Conservation (phyloP, 2,888 invertebrate genomes). For the Andricus quercusramuli region DNA sequence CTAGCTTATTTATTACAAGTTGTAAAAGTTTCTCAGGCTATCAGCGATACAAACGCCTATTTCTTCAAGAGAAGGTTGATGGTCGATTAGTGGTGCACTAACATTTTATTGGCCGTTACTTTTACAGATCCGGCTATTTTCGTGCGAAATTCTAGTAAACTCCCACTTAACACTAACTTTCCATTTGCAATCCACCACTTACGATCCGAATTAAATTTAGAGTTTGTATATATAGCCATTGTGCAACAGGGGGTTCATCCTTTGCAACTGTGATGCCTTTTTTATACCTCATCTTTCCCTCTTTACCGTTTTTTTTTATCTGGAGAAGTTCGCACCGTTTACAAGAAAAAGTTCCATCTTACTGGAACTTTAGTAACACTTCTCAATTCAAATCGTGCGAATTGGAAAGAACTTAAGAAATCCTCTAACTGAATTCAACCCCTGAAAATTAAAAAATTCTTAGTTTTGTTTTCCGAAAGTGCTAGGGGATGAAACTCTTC, state of each 20-base stretch:
- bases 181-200: conserved; percentile 1
- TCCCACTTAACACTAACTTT: conserved; percentile 1
- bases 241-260: neutral
- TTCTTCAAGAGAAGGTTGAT: conserved; percentile 4
- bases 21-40: neutral
- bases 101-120: conserved; percentile 12
- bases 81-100: conserved; percentile 21
- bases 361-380: too few species aligned
- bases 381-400: too few species aligned
- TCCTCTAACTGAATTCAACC: too few species aligned
- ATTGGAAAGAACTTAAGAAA: too few species aligned
- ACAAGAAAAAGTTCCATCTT: too few species aligned
- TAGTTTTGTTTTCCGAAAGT: too few species aligned
- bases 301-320: too few species aligned
- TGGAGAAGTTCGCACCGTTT: too few species aligned
- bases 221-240: neutral
- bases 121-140: conserved; percentile 10
- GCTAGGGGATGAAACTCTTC: too few species aligned
- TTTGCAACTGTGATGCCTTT: neutral
- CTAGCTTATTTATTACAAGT: neutral
- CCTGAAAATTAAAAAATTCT: too few species aligned
- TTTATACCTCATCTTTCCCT: neutral
- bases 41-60: conserved; percentile 2
- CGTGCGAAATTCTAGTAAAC: conserved; percentile 11
- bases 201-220: neutral